Percentiles rank a stretch among this genome's conserved stretches.
phyloP scores from a whole-genome alignment of 2,888 invertebrate species.

The Eupeodes luniger region DNA sequence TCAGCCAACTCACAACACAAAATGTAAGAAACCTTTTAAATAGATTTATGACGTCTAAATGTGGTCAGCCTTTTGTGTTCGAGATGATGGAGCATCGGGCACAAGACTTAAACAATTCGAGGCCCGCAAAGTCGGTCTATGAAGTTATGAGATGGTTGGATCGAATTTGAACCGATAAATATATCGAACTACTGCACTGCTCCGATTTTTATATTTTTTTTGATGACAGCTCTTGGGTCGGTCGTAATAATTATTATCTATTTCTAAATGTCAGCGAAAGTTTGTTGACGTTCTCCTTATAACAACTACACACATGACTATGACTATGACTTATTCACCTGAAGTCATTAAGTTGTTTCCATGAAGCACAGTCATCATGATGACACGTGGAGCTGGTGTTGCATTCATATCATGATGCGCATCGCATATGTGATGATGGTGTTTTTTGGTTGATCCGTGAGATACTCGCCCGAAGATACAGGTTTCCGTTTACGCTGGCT shows the following conservation, averaged over 20 bases:
- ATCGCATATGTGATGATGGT: slow-evolving; percentile 4
- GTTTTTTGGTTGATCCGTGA: slow-evolving; percentile 34
- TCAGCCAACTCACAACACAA: slow-evolving; percentile 43
- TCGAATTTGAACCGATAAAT: slow-evolving; percentile 23
- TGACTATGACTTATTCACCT: slow-evolving; percentile 39
- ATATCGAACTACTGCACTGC: slow-evolving; percentile 8
- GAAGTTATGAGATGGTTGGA: neutral
- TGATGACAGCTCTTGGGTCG: slow-evolving; percentile 52
- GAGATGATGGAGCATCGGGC: slow-evolving; percentile 33
- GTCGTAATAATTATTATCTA: slow-evolving; percentile 46
- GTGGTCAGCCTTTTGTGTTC: slow-evolving; percentile 64
- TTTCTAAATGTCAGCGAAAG: slow-evolving; percentile 67
- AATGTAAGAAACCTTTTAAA: slow-evolving; percentile 67
- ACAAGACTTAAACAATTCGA: neutral
- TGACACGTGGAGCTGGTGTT: slow-evolving; percentile 1
- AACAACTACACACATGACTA: neutral
- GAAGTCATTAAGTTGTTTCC: slow-evolving; percentile 54
- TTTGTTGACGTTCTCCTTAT: slow-evolving; percentile 65
- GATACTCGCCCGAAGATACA: slow-evolving; percentile 53
- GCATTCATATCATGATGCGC: neutral
- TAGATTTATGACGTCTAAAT: slow-evolving; percentile 69
- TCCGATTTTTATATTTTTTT: slow-evolving; percentile 24
- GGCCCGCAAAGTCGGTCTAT: neutral
- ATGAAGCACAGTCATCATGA: neutral
- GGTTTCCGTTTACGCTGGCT: slow-evolving; percentile 54